Base-by-base conservation (phyloP, 2,888 invertebrate species). In the Drosophila fungiperda region DNA sequence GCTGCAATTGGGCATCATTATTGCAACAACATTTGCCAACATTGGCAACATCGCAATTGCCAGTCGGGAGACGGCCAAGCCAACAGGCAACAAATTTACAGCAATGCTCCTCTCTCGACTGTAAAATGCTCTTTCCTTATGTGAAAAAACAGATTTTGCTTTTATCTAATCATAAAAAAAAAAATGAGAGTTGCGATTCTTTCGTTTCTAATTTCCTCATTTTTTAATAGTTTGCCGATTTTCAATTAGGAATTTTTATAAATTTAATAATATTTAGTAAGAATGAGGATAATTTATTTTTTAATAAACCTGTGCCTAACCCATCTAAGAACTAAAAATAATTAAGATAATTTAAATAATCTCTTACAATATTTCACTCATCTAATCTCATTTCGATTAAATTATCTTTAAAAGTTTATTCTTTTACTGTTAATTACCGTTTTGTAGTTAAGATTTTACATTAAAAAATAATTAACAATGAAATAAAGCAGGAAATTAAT, bases 1-100 rank as follows among this genome's bases (percentile, higher is more conserved):
- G 83, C 89, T 75, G 77, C 89, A 83, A 80, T 88, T 86, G 85
- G 78, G 70, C 82, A 72, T 76, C 87, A 88, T 83, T 89, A 90
- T 73, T 83, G 73, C 87, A 89, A 68, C 87, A 87, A 83, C 89
- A 89, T 76, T 76, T 50, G 66, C 23, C 69, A 73, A 58, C 76
- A 76, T 69, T 65, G 83, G 68, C 74, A 73, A 61, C 66, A 70
- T 57, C 48, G 61, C 63, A 74, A 64, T 78, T 73, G 63, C 70
- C 73, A 66, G 50, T 65, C 45, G 55, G 29, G 66, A 61, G 50
- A 45, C 59, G 62, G 49, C 20, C 20, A 53, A 38, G 64, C 59
- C 50, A 74, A 59, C 62, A 70, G 40, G 32, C 32, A 42, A 11
- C 11, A n/a, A 53, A 52, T 15, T 55, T 26, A 11, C 50, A 17